A percentile compares a stretch with the other conserved stretches of the same genome.
These are phyloP conservation scores for Sclerurus mexicanus DNA, from an alignment of 2,113 vertebrate genomes.

Conservation along the genomic window DNA sequence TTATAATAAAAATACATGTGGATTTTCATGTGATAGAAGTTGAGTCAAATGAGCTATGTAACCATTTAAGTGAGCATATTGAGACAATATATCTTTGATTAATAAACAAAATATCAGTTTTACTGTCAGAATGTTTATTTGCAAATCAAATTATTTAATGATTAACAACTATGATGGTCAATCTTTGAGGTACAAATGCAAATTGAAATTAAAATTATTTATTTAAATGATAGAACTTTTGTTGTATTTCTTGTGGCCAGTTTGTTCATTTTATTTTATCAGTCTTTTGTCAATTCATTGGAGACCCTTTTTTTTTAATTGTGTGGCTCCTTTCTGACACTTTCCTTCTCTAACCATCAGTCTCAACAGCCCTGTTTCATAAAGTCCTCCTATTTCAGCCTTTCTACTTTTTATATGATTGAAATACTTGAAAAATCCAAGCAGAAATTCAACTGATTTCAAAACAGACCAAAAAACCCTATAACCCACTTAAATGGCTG, in stretches of 20 bases:
- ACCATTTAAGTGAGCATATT: not conserved
- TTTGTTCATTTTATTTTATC: not conserved
- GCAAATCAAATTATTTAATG: not conserved
- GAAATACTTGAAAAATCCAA: not conserved
- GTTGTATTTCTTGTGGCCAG: not conserved
- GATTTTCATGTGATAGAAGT: not conserved
- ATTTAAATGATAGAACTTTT: not conserved
- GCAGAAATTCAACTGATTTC: not conserved
- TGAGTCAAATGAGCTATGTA: not conserved
- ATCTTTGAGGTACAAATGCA: not conserved
- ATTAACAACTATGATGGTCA: not conserved
- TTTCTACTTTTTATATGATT: not conserved
- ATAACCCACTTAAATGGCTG: not conserved
- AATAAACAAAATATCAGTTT: not conserved
- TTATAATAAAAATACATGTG: not conserved
- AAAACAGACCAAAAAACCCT: not conserved
- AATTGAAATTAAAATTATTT: not conserved
- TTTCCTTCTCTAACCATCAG: not conserved
- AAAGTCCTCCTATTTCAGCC: not conserved
- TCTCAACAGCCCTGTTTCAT: not conserved
- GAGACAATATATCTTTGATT: not conserved
- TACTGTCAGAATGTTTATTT: not conserved
- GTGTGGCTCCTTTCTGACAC: not conserved
- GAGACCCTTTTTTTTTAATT: not conserved
- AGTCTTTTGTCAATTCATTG: not conserved